Conservation (phyloP, 2,888 invertebrate genomes). For the Amphiduros pacificus region DNA sequence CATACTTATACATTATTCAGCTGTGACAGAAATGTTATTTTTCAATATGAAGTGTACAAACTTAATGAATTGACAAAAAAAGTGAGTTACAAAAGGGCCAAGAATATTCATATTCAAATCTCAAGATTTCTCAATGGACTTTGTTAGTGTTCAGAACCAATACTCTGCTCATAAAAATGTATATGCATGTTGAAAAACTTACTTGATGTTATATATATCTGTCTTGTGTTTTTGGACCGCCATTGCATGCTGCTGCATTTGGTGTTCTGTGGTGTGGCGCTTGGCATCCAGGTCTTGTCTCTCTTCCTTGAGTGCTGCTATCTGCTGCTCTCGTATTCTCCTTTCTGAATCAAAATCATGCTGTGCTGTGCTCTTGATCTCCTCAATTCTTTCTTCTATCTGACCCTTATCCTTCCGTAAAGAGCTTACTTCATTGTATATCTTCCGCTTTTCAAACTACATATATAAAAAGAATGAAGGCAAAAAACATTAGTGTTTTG, state of each 20-base stretch:
- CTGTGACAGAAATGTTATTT: too few species aligned
- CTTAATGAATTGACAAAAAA: too few species aligned
- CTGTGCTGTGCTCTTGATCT: conserved; percentile 43
- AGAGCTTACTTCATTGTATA: conserved; percentile 36
- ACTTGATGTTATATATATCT: conserved; percentile 40
- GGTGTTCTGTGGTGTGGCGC: conserved; percentile 42
- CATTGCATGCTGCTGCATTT: conserved; percentile 41
- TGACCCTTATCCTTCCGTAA: conserved; percentile 37
- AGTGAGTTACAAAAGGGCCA: too few species aligned
- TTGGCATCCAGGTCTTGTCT: conserved; percentile 34
- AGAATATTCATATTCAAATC: too few species aligned
- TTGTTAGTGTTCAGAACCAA: too few species aligned
- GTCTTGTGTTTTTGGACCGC: conserved; percentile 43
- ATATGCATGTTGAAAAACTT: too few species aligned
- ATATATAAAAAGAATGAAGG: conserved; percentile 1
- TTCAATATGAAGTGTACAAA: too few species aligned
- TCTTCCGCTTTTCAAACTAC: conserved; percentile 40
- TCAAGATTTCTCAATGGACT: too few species aligned
- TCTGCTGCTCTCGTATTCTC: conserved; percentile 38
- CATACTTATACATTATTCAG: too few species aligned
- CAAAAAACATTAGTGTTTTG: not conserved
- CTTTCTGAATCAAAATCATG: conserved; percentile 50
- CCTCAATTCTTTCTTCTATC: conserved; percentile 43
- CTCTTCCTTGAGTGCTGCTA: conserved; percentile 54
- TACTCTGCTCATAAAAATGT: too few species aligned